Evolutionary conservation across 2,113 vertebrate genomes (phyloP), one percentile per base, ranked within the genome.

Genomic region (Lanius collurio): DNA sequence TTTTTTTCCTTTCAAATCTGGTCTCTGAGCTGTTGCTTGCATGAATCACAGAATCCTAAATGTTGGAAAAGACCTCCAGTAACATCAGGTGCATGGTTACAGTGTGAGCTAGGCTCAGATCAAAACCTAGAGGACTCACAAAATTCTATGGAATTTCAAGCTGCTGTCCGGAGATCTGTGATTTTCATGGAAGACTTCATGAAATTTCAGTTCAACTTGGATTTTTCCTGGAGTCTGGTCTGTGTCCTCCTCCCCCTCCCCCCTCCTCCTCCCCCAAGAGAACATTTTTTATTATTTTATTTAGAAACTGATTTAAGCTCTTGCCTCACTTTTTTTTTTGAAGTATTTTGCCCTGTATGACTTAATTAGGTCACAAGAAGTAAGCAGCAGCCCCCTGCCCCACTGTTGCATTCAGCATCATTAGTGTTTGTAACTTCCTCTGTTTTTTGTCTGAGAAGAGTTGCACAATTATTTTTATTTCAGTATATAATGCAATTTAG

Each of bases 401-500:
- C 93, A 87, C 89, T 94, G 93, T 94, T 91, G 81, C 60, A 85
- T 94, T 93, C 55, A 30, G 77, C 95, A 97, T 96, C 95, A 83
- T 97, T 96, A 91, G 63, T 90, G 88, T 96, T 98, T 96, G 89
- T 89, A 93, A 95, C 60, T 88, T 93, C 56, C 31, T 96, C 90
- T 87, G 11, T 64, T 93, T 89, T 89, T 97, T 97, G 97, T 83
- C 91, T 46, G 44, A 76, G 87, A 97, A 97, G 78, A 97, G 87
- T 83, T 87, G 64, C 81, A 87, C 89, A 91, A 95, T 83, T 79
- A 68, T 93, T 94, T 97, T 97, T 96, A 62, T 78, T 80, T 64
- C 75, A 35, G 42, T 71, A 41, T 56, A 80, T 95, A 97, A 98
- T 94, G 52, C 90, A 97, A 95, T 98, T 98, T 98, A 98, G 91